Evolutionary conservation across 2,797 vertebrate species (phyloP).

Genomic region (Eulemur rubriventer): DNA sequence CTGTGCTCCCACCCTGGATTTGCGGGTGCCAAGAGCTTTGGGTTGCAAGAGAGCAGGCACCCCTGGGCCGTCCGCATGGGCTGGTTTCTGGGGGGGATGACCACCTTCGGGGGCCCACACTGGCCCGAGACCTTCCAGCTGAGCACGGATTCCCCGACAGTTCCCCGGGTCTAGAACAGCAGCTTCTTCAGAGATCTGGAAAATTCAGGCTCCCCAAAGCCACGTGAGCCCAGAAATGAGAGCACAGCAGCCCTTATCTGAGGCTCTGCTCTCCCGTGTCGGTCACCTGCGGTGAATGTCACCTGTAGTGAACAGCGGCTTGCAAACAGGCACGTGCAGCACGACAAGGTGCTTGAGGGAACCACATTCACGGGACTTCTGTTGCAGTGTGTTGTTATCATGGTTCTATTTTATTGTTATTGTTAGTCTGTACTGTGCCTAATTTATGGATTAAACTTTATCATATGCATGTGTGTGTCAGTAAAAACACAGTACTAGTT

Average conservation of each 20-base stretch:
- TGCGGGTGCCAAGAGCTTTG: rapidly evolving
- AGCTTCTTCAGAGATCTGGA: neutral
- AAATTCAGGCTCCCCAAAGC: neutral
- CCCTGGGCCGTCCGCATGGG: rapidly evolving
- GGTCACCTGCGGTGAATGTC: neutral
- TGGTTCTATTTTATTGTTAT: neutral
- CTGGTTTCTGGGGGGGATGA: neutral
- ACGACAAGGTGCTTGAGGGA: neutral
- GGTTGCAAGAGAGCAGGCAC: neutral
- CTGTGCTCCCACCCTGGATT: conserved; percentile 20
- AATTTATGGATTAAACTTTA: neutral
- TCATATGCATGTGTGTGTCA: neutral
- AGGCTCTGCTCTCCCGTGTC: neutral
- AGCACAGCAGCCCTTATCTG: neutral
- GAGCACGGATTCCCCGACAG: rapidly evolving
- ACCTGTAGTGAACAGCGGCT: neutral
- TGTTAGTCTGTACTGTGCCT: neutral
- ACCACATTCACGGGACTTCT: neutral
- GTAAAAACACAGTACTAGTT: neutral
- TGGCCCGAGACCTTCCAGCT: neutral
- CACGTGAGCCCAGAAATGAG: neutral
- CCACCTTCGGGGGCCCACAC: neutral
- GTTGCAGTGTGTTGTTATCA: no score
- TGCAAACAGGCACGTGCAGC: neutral
- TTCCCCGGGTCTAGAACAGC: neutral